A percentile compares a stretch with the other conserved stretches of the same genome.
Conservation (phyloP, 2,113 vertebrate genomes). For the Mohoua ochrocephala region DNA sequence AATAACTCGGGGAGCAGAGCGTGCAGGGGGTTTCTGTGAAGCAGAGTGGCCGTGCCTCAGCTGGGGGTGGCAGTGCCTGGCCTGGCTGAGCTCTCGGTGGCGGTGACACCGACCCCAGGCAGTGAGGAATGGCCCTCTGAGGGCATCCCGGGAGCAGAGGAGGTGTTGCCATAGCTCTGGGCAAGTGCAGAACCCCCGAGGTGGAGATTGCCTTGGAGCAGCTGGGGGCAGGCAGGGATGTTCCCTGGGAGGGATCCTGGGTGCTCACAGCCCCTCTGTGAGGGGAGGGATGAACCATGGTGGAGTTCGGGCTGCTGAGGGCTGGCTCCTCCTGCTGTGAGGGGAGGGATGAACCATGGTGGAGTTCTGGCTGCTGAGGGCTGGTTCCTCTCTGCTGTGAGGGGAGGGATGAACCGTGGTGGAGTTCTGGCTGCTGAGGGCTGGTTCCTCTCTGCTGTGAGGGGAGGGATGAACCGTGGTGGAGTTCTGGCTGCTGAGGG, state of each 20-base stretch:
- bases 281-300: not conserved
- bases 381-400: not conserved
- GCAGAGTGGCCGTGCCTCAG: not conserved
- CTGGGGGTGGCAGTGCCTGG: not conserved
- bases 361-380: not conserved
- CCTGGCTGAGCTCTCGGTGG: not conserved
- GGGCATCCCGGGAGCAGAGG: not conserved
- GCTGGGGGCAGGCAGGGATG: not conserved
- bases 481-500: not conserved
- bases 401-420: rapidly evolving
- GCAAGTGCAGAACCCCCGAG: not conserved
- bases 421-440: not conserved
- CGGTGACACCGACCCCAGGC: not conserved
- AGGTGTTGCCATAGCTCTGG: not conserved
- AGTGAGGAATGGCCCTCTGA: not conserved
- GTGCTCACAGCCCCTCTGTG: not conserved
- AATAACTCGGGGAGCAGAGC: not conserved
- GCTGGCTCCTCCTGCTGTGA: too few relatives aligned
- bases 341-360: rapidly evolving
- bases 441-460: too few relatives aligned
- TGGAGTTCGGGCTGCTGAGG: not conserved
- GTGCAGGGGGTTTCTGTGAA: not conserved
- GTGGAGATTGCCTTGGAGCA: not conserved
- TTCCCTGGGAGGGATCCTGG: not conserved
- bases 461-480: rapidly evolving